These are phyloP conservation scores for Eurytoma adleriae DNA, from an alignment of 2,888 invertebrate genomes.

Conservation along the genomic window DNA sequence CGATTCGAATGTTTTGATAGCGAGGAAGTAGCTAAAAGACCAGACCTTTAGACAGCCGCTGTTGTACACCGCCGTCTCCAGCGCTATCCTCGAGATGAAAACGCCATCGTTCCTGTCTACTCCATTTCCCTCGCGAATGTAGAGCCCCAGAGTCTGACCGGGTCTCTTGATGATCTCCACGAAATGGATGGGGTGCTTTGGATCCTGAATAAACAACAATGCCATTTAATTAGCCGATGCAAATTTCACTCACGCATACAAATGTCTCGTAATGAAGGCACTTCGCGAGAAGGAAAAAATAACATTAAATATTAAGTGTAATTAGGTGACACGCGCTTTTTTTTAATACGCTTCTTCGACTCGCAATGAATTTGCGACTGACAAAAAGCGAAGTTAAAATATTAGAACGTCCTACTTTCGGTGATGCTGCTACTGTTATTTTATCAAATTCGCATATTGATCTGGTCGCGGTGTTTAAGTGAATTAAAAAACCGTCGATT, in stretches of 20 bases:
- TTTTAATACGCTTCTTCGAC: too few species aligned
- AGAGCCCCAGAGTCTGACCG: slow-evolving; percentile 97
- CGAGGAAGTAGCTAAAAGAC: slow-evolving; percentile 56
- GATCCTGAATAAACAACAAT: slow-evolving; percentile 77
- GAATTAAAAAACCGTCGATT: too few species aligned
- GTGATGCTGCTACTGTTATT: too few species aligned
- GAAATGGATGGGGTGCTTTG: slow-evolving; percentile 89
- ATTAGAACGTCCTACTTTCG: too few species aligned
- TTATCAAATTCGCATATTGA: too few species aligned
- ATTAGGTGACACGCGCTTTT: too few species aligned
- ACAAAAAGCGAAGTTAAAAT: too few species aligned
- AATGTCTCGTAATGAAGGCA: background rate
- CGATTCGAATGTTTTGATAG: background rate
- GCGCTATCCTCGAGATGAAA: slow-evolving; percentile 96
- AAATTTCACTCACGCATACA: slow-evolving; percentile 20
- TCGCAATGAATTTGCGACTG: too few species aligned
- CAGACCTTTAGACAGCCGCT: slow-evolving; percentile 93
- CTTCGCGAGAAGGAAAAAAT: too few species aligned
- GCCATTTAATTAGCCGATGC: slow-evolving; percentile 37
- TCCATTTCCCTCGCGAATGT: slow-evolving; percentile 99
- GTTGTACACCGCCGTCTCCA: slow-evolving; percentile 97
- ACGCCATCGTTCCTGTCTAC: slow-evolving; percentile 96
- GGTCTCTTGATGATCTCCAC: slow-evolving; percentile 99
- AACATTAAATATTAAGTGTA: too few species aligned
- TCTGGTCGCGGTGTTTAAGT: too few species aligned